Evolutionary conservation across 2,797 vertebrate species (phyloP).

Genomic region (Dermochelys coriacea): DNA sequence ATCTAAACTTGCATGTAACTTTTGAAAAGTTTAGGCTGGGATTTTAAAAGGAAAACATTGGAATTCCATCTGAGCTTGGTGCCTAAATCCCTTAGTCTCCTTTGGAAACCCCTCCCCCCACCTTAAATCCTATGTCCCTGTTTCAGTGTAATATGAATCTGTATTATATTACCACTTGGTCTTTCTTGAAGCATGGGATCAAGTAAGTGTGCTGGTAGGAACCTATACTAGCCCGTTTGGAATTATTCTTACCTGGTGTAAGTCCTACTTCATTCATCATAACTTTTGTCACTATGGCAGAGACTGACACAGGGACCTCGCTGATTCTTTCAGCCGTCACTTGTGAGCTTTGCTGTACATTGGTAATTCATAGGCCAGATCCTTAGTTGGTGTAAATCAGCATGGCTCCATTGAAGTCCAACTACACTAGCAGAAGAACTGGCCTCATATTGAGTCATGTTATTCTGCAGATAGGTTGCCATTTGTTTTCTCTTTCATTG

Average conservation of each 20-base stretch:
- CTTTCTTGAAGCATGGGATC: not conserved
- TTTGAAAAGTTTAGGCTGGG: not conserved
- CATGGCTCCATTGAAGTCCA: not conserved
- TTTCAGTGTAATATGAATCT: not conserved
- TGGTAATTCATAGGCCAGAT: not conserved
- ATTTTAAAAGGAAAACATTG: not conserved
- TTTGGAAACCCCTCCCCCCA: not conserved
- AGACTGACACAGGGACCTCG: not conserved
- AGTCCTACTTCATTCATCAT: rapidly evolving
- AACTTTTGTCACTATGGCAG: rapidly evolving
- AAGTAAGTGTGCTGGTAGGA: not conserved
- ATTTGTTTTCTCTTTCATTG: not conserved
- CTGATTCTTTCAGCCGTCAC: not conserved
- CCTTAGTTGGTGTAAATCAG: rapidly evolving
- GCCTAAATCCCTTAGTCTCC: not conserved
- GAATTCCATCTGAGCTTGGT: not conserved
- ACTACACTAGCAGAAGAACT: not conserved
- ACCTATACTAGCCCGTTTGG: rapidly evolving
- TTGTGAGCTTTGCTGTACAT: not conserved
- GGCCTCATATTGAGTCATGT: not conserved
- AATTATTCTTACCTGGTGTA: not conserved
- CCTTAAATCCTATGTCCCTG: not conserved
- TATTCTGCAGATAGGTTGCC: not conserved
- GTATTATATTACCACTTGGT: not conserved
- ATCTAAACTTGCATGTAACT: not conserved